Percentiles rank a stretch among this genome's conserved stretches.
phyloP scores from a whole-genome alignment of 92 coral and sea anemone species.

The Porites cylindrica region DNA sequence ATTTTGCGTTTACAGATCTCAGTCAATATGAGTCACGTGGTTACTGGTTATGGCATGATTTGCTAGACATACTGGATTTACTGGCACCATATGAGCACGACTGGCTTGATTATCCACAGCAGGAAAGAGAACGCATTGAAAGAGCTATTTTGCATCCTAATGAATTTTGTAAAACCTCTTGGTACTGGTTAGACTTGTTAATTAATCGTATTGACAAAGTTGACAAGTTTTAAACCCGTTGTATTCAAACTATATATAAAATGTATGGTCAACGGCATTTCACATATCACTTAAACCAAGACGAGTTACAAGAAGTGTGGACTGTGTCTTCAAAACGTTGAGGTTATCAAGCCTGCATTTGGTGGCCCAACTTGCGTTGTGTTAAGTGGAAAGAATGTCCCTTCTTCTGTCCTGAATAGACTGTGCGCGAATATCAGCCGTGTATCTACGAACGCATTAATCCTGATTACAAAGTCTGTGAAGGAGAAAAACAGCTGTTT shows the following conservation, averaged over 20 bases:
- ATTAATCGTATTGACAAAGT: conserved; percentile 4
- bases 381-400: conserved; percentile 34
- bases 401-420: conserved; percentile 27
- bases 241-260: not conserved
- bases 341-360: conserved; percentile 33
- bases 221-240: not conserved
- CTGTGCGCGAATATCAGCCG: not conserved
- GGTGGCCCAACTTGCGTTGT: conserved; percentile 13
- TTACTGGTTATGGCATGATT: conserved; percentile 34
- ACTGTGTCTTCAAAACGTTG: conserved; percentile 34
- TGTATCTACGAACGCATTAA: conserved; percentile 3
- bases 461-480: conserved; percentile 25
- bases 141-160: not conserved
- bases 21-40: not conserved
- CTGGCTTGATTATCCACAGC: conserved; percentile 25
- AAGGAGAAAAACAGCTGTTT: conserved; percentile 1
- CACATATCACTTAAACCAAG: conserved; percentile 5
- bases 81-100: conserved; percentile 14
- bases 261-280: not conserved
- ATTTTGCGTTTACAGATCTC: not conserved
- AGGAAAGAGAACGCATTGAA: not conserved
- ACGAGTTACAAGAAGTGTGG: conserved; percentile 47
- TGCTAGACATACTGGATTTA: not conserved
- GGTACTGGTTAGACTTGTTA: conserved; percentile 35
- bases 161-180: conserved; percentile 44